A percentile compares a stretch with the other conserved stretches of the same genome.
Evolutionary conservation across 2,797 vertebrate species (phyloP).

Genomic region (Coranthus polyacanthus): DNA sequence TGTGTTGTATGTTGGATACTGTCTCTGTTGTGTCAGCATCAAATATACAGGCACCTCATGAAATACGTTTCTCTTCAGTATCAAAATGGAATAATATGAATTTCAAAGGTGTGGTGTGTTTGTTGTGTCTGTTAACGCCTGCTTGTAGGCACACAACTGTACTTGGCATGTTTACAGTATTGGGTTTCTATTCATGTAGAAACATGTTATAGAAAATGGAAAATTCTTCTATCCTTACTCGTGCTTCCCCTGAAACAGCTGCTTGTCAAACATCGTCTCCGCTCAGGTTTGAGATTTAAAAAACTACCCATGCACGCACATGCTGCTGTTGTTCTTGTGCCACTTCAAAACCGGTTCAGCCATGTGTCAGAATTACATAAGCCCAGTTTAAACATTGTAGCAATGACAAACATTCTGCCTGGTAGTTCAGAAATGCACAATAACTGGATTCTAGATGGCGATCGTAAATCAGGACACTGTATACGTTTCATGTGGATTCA

Average conservation of each 20-base stretch:
- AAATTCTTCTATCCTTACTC: conserved; percentile 16
- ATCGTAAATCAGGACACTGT: not conserved
- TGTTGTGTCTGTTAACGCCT: not conserved
- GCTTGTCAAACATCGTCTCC: conserved; percentile 33
- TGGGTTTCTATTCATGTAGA: conserved; percentile 3
- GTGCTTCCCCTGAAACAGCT: conserved; percentile 44
- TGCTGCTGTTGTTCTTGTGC: conserved; percentile 11
- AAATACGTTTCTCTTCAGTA: not conserved
- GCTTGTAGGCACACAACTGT: not conserved
- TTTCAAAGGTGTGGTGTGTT: conserved; percentile 7
- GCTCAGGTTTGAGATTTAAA: not conserved
- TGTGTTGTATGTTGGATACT: conserved; percentile 9
- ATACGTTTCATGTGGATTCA: not conserved
- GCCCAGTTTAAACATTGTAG: conserved; percentile 36
- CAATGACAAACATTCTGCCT: conserved; percentile 48
- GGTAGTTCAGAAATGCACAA: not conserved
- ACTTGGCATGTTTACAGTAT: conserved; percentile 20
- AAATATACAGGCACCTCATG: not conserved
- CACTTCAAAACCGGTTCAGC: conserved; percentile 61
- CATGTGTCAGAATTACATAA: conserved; percentile 32
- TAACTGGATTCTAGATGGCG: not conserved
- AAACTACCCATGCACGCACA: not conserved
- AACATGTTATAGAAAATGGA: conserved; percentile 6
- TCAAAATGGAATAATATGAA: not conserved
- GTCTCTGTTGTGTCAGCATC: conserved; percentile 48